phyloP scores from a whole-genome alignment of 2,797 vertebrate genomes.

The Spea hammondii region DNA sequence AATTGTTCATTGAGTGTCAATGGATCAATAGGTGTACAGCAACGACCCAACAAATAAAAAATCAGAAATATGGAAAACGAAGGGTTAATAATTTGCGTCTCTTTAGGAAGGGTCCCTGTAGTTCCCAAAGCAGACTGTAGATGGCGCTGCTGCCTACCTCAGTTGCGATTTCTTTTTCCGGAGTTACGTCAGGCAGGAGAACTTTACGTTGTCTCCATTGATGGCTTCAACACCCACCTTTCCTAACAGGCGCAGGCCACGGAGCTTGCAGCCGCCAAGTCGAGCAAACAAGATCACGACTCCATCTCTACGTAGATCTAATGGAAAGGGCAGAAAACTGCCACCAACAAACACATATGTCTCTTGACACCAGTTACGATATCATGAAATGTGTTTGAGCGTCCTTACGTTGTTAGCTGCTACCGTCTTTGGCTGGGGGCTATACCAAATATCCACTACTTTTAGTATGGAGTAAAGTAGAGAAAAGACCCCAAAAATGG shows the following conservation, averaged over 20 bases:
- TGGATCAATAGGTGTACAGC: background rate
- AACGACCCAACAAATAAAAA: background rate
- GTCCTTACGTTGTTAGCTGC: background rate
- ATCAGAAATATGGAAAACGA: background rate
- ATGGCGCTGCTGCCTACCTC: conserved; percentile 32
- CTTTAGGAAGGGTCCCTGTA: background rate
- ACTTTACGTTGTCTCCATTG: conserved; percentile 27
- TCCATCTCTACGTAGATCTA: conserved; percentile 17
- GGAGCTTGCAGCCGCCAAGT: conserved; percentile 20
- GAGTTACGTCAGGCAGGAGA: conserved; percentile 26
- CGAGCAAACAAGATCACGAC: conserved; percentile 37
- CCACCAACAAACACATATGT: background rate
- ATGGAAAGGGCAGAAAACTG: conserved; percentile 26
- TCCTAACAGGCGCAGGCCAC: conserved; percentile 16
- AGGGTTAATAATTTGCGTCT: background rate
- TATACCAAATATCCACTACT: too few species aligned
- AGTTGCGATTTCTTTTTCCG: background rate
- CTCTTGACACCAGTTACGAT: background rate
- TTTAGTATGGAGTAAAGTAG: background rate
- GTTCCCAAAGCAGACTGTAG: conserved; percentile 2
- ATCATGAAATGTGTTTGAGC: background rate
- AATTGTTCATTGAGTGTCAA: conserved; percentile 1
- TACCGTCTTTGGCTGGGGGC: background rate
- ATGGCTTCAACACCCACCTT: conserved; percentile 40
- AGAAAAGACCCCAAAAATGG: too few species aligned